Percentiles rank a stretch among this genome's conserved stretches.
These are phyloP conservation scores for Medauroidea extradentata DNA, from an alignment of 1,140 invertebrate genomes.

Conservation along the genomic window DNA sequence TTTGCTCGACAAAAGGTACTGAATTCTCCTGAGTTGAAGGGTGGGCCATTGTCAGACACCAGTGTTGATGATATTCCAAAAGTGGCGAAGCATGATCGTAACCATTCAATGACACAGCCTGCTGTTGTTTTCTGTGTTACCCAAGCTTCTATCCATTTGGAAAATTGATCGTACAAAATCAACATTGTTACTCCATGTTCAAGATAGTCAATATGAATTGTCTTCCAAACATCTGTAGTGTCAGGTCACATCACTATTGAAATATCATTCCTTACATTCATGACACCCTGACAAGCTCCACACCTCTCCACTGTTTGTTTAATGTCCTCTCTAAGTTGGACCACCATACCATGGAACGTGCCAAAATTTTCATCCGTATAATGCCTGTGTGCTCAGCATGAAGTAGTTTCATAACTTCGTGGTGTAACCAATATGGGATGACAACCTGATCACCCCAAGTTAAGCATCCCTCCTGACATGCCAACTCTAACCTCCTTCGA, in stretches of 20 bases:
- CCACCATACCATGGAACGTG: conserved; percentile 37
- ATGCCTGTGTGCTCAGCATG: conserved; percentile 37
- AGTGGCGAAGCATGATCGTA: background rate
- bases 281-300: background rate
- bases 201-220: conserved; percentile 37
- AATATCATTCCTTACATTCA: background rate
- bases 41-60: conserved; percentile 10
- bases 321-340: conserved; percentile 36
- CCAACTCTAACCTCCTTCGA: background rate
- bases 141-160: conserved; percentile 36
- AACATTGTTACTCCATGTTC: conserved; percentile 30
- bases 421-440: conserved; percentile 29
- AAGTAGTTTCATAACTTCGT: conserved; percentile 28
- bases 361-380: conserved; percentile 38
- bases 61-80: conserved; percentile 4
- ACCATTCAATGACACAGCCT: background rate
- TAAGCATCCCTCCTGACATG: background rate
- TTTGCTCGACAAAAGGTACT: background rate
- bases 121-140: background rate
- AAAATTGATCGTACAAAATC: conserved; percentile 35
- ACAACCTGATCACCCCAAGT: conserved; percentile 23
- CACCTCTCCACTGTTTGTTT: conserved; percentile 10
- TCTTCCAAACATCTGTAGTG: background rate
- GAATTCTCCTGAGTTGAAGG: background rate
- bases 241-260: conserved; percentile 2